These are phyloP conservation scores for Atta cephalotes DNA, from an alignment of 1,140 invertebrate genomes.

Conservation along the genomic window DNA sequence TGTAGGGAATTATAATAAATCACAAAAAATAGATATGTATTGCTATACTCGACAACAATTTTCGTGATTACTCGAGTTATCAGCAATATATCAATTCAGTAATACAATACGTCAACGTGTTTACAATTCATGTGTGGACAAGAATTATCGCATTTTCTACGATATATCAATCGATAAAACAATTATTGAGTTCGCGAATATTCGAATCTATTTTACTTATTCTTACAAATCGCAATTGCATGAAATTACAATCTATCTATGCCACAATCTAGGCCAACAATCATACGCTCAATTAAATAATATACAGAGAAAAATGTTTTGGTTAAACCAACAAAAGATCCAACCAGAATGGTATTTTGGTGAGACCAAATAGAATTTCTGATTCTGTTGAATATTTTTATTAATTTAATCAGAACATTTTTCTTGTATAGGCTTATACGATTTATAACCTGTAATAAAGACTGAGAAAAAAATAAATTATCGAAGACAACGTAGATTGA, in stretches of 20 bases:
- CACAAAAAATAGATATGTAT: not conserved
- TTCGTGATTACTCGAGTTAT: constrained; percentile 38
- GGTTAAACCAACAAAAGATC: too few species aligned
- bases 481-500: not conserved
- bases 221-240: not conserved
- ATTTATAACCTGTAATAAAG: not conserved
- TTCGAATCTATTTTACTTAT: too few species aligned
- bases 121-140: not conserved
- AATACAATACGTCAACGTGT: constrained; percentile 11
- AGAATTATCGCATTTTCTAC: constrained; percentile 33
- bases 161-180: not conserved
- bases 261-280: too few species aligned
- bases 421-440: too few species aligned
- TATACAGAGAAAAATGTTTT: too few species aligned
- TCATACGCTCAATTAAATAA: not conserved
- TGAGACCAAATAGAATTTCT: too few species aligned
- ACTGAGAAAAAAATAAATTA: not conserved
- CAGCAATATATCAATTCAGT: constrained; percentile 28
- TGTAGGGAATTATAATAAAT: constrained; percentile 20
- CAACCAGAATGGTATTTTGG: too few species aligned
- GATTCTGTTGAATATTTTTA: too few species aligned
- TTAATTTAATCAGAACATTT: too few species aligned
- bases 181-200: too few species aligned
- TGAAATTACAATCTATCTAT: not conserved
- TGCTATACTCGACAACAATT: constrained; percentile 3